Evolutionary conservation across 2,113 vertebrate species (phyloP).

Genomic region (Clupea harengus): DNA sequence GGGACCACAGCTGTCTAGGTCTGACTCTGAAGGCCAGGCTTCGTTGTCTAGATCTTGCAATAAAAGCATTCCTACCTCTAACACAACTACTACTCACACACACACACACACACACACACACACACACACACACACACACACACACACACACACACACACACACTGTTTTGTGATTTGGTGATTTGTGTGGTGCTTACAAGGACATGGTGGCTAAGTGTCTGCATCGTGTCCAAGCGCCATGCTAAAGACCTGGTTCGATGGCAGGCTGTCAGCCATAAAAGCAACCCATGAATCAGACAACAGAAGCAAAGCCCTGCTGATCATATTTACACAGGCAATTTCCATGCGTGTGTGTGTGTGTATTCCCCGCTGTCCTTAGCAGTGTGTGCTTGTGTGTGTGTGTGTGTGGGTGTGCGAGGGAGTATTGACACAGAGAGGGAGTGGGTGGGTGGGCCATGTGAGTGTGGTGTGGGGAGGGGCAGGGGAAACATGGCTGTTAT

Average conservation of each 20-base stretch:
- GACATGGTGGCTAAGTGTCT: background rate
- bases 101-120: no score
- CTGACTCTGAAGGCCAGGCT: no score
- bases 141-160: background rate
- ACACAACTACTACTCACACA: no score
- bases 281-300: background rate
- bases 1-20: no score
- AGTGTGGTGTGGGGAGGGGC: background rate
- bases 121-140: no score
- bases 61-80: no score
- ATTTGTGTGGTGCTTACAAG: no score
- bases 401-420: background rate
- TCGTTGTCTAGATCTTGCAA: no score
- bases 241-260: background rate
- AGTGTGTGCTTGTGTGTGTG: background rate
- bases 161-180: background rate
- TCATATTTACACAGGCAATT: constrained; percentile 27
- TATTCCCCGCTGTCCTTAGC: background rate
- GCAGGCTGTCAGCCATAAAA: background rate
- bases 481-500: background rate
- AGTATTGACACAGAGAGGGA: background rate
- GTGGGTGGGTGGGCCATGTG: background rate
- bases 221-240: background rate
- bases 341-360: background rate
- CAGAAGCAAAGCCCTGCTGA: background rate